These are phyloP conservation scores for Hestina assimilis DNA, from an alignment of 1,140 invertebrate species.

Conservation along the genomic window DNA sequence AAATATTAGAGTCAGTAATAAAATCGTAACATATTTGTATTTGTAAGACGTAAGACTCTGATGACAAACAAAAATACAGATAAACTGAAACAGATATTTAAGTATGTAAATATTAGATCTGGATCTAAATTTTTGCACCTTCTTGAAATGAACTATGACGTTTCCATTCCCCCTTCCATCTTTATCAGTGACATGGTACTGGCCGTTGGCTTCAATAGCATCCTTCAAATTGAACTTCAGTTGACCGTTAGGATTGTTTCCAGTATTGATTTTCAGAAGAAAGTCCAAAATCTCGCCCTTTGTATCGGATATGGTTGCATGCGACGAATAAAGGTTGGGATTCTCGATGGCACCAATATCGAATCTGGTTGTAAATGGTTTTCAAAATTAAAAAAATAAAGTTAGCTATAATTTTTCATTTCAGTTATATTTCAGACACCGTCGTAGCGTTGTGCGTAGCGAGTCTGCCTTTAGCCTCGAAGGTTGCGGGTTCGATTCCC, in stretches of 20 bases:
- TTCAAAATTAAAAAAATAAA: too few relatives aligned
- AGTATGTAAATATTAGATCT: not conserved
- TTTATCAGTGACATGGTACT: slow-evolving; percentile 77
- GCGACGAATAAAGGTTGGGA: slow-evolving; percentile 74
- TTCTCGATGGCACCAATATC: slow-evolving; percentile 76
- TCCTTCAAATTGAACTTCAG: slow-evolving; percentile 79
- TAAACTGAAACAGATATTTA: not conserved
- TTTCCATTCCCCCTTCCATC: slow-evolving; percentile 80
- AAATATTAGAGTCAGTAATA: too few relatives aligned
- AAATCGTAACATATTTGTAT: too few relatives aligned
- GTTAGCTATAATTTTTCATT: too few relatives aligned
- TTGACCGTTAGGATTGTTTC: slow-evolving; percentile 68
- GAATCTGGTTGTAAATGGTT: slow-evolving; percentile 61
- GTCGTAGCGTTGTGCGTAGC: too few relatives aligned
- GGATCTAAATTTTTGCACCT: slow-evolving; percentile 41
- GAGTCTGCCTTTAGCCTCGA: too few relatives aligned
- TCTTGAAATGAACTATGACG: slow-evolving; percentile 72
- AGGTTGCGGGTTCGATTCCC: too few relatives aligned
- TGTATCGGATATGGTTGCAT: slow-evolving; percentile 73
- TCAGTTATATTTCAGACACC: too few relatives aligned
- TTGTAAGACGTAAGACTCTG: too few relatives aligned
- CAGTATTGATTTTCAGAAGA: slow-evolving; percentile 67
- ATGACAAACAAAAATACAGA: not conserved
- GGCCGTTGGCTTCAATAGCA: slow-evolving; percentile 76
- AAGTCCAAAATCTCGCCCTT: slow-evolving; percentile 79